phyloP scores from a whole-genome alignment of 2,797 vertebrate species.

The Huso huso region DNA sequence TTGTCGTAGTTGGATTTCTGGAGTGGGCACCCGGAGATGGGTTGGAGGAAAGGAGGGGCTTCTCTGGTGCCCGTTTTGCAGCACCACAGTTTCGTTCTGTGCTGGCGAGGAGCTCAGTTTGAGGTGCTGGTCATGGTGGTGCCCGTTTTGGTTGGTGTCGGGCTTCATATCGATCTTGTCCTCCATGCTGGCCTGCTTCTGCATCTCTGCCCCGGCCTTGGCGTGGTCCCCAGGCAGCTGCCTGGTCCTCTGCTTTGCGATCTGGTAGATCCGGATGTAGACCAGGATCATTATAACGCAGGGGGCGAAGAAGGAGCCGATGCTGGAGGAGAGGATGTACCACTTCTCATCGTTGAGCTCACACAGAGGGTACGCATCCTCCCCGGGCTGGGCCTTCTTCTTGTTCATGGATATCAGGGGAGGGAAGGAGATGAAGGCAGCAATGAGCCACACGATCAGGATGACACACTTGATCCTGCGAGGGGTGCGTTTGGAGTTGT shows the following conservation, averaged over 20 bases:
- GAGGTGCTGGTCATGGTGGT: constrained; percentile 6
- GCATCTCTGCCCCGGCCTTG: constrained; percentile 41
- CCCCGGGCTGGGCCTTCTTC: constrained; percentile 36
- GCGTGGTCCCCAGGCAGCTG: constrained; percentile 60
- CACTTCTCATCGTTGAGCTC: constrained; percentile 82
- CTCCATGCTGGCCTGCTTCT: constrained; percentile 30
- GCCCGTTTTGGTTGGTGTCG: not conserved
- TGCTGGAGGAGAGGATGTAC: constrained; percentile 90
- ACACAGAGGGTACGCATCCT: constrained; percentile 61
- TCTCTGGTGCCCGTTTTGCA: constrained; percentile 16
- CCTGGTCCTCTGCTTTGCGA: constrained; percentile 76
- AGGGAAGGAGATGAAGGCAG: constrained; percentile 82
- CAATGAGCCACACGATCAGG: constrained; percentile 83
- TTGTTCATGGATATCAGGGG: constrained; percentile 79
- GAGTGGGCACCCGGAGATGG: constrained; percentile 27
- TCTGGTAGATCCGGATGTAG: constrained; percentile 86
- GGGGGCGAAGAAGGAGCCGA: constrained; percentile 89
- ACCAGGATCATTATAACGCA: constrained; percentile 94
- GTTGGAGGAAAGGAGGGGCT: constrained; percentile 28
- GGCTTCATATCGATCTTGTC: constrained; percentile 20
- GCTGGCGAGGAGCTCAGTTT: no score
- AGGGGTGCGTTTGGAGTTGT: constrained; percentile 76
- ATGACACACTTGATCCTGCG: constrained; percentile 79
- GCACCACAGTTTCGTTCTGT: not conserved
- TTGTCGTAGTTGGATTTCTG: constrained; percentile 7